These are phyloP conservation scores for Serrognathus titanus DNA, from an alignment of 2,888 invertebrate genomes.

Conservation along the genomic window DNA sequence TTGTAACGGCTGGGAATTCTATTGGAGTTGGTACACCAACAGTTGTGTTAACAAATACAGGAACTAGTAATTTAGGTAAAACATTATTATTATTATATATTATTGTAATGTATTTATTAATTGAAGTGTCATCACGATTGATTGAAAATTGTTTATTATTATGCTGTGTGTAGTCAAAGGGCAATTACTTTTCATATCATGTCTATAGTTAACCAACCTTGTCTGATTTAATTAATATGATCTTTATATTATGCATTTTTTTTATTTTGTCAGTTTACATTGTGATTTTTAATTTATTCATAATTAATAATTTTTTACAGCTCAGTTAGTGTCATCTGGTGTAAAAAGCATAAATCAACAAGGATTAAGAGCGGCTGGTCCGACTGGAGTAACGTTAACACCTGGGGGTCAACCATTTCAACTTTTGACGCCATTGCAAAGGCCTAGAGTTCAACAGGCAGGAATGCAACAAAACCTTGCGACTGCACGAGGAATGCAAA, in stretches of 20 bases:
- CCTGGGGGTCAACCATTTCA: slow-evolving; percentile 44
- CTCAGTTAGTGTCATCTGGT: slow-evolving; percentile 63
- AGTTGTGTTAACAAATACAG: slow-evolving; percentile 42
- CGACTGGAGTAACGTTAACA: slow-evolving; percentile 40
- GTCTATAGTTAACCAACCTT: too few relatives aligned
- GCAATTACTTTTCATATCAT: too few relatives aligned
- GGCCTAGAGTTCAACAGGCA: slow-evolving; percentile 40
- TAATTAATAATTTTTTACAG: slow-evolving; percentile 36
- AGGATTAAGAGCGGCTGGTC: slow-evolving; percentile 37
- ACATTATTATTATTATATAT: too few relatives aligned
- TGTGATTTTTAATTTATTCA: too few relatives aligned
- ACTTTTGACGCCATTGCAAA: slow-evolving; percentile 43
- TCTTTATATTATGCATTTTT: too few relatives aligned
- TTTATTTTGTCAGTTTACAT: too few relatives aligned
- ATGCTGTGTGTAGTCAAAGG: too few relatives aligned
- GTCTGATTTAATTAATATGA: too few relatives aligned
- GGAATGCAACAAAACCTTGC: slow-evolving; percentile 35
- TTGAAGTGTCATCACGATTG: not conserved
- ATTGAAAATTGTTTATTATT: too few relatives aligned
- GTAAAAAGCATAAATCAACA: slow-evolving; percentile 55
- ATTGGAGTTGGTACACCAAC: slow-evolving; percentile 37
- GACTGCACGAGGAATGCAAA: slow-evolving; percentile 41
- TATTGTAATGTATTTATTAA: too few relatives aligned
- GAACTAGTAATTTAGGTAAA: slow-evolving; percentile 42
- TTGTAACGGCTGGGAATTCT: slow-evolving; percentile 31